These are phyloP conservation scores for Lottia gigantea DNA, from an alignment of 2,888 invertebrate genomes.

Conservation along the genomic window DNA sequence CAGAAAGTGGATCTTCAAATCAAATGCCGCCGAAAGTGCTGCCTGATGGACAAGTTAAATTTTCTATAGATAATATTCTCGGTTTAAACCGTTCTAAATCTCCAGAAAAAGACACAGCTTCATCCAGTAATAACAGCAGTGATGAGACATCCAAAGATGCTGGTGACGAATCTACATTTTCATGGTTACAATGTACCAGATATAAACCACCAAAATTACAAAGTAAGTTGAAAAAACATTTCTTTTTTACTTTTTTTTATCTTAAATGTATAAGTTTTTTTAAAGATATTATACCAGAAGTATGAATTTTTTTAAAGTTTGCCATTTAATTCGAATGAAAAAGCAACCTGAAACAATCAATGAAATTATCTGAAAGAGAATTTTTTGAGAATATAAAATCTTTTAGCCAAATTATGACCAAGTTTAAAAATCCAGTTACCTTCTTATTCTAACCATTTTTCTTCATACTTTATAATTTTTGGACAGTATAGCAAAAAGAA, in stretches of 20 bases:
- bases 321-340: too few species aligned
- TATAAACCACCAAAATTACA: slow-evolving; percentile 66
- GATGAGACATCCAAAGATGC: slow-evolving; percentile 19
- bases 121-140: background rate
- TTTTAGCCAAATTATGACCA: too few species aligned
- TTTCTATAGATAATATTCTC: slow-evolving; percentile 50
- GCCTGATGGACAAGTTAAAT: slow-evolving; percentile 30
- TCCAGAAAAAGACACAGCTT: slow-evolving; percentile 6
- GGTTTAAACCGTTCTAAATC: slow-evolving; percentile 13
- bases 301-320: too few species aligned
- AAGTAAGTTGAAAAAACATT: slow-evolving; percentile 46
- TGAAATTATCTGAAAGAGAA: too few species aligned
- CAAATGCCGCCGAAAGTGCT: background rate
- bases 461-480: too few species aligned
- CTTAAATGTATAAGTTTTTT: too few species aligned
- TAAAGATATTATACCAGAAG: too few species aligned
- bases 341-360: too few species aligned
- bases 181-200: slow-evolving; percentile 65
- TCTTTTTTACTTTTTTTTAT: slow-evolving; percentile 2
- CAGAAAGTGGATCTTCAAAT: background rate
- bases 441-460: too few species aligned
- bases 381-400: too few species aligned
- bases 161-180: slow-evolving; percentile 35
- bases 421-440: too few species aligned
- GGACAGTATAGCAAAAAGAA: too few species aligned